Base-by-base conservation (phyloP, 53 echinoderm and acorn worm species). In the Paracentrotus lividus region DNA sequence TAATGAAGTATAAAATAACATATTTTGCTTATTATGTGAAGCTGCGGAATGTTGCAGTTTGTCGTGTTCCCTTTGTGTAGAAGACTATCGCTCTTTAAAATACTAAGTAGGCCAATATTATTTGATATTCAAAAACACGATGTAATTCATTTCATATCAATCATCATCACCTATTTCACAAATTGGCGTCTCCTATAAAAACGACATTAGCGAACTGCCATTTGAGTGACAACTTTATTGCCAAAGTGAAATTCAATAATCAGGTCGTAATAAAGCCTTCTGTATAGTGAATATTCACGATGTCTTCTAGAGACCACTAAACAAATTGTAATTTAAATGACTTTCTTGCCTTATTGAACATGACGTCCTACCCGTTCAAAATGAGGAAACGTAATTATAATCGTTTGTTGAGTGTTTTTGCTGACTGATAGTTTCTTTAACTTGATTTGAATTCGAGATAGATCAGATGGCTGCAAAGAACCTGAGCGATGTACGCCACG, bases 141-240 rank as follows among this genome's bases (percentile, higher is more conserved):
- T 72, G 72, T 72, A 72, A 36, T 72, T 72, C 72, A 72, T 72
- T 72, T 6, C 36, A 4, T 40, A 40, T 72, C 72, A 72, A 72
- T 72, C 72, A 72, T 72, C 40, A 18, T 72, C 36, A 21, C 38
- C 40, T 16, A 72, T 72, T 72, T 72, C 40, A 72, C 16, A 40
- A 36, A 72, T 40, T 40, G 20, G 40, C 32, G 8, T 72, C 72
- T 72, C 72, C 72, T 72, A 72, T 72, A 36, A 72, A 72, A 40
- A 72, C 20, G 72, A 3, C 72, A 72, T 72, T 72, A 72, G 72
- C 72, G 40, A 15, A 40, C 72, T 40, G 5, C 72, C 72, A 20
- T 72, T 36, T 40, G 36, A 5, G 38, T 72, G 72, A 38, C 38
- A 40, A 72, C 3, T 18, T 72, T 32, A 38, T 72, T 72, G 32